Conservation (phyloP, 2,113 vertebrate species). For the Aspidoscelis tigris region DNA sequence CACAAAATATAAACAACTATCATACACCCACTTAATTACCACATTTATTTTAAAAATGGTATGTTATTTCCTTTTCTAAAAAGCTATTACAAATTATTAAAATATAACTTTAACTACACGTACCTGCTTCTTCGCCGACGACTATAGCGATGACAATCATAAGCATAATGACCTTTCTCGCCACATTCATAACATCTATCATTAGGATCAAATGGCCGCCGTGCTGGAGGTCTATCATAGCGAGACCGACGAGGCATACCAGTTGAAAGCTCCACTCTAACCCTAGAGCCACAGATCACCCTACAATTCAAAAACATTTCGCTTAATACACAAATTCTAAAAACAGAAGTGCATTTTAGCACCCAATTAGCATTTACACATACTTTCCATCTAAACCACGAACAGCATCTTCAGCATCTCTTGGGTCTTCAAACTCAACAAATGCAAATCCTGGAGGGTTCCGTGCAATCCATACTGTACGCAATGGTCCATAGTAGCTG, state of each 20-base stretch:
- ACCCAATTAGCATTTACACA: conserved; percentile 49
- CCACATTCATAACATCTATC: conserved; percentile 91
- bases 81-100: conserved; percentile 64
- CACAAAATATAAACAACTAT: conserved; percentile 75
- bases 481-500: conserved; percentile 87
- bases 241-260: conserved; percentile 88
- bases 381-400: conserved; percentile 86
- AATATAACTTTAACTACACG: conserved; percentile 53
- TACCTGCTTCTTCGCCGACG: conserved; percentile 87
- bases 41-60: conserved; percentile 47
- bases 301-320: conserved; percentile 62
- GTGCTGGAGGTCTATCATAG: conserved; percentile 83
- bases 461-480: conserved; percentile 90
- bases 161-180: conserved; percentile 91
- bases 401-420: conserved; percentile 86
- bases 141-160: conserved; percentile 89
- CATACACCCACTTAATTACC: conserved; percentile 74
- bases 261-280: conserved; percentile 86
- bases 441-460: conserved; percentile 91
- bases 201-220: conserved; percentile 87
- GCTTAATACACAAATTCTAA: neutral
- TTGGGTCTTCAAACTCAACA: conserved; percentile 85
- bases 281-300: conserved; percentile 83
- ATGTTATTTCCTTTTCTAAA: conserved; percentile 69
- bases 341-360: neutral